phyloP scores from a whole-genome alignment of 2,888 invertebrate species.

The Conistra vaccinii region DNA sequence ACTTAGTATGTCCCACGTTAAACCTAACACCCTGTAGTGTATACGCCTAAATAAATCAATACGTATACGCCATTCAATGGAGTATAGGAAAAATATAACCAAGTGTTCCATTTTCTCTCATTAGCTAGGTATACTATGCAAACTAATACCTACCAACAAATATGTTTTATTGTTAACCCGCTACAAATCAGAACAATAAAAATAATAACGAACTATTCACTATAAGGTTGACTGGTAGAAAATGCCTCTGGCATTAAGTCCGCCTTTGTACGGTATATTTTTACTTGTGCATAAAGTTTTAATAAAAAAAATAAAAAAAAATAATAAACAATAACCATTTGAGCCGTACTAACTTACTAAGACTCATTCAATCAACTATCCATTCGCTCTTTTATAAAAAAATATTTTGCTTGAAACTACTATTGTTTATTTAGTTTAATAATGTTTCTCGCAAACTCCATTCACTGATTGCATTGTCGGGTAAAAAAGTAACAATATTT shows the following conservation, averaged over 20 bases:
- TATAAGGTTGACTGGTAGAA: too few relatives aligned
- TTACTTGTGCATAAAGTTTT: too few relatives aligned
- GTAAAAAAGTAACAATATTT: slow-evolving; percentile 9
- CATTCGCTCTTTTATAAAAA: neutral
- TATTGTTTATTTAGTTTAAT: slow-evolving; percentile 16
- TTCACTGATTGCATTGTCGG: slow-evolving; percentile 12
- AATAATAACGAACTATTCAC: slow-evolving; percentile 5
- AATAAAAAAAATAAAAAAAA: too few relatives aligned
- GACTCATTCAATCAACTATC: neutral
- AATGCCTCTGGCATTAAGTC: too few relatives aligned
- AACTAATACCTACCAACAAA: neutral
- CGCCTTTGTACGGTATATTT: too few relatives aligned
- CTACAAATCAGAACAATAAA: neutral
- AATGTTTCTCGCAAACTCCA: slow-evolving; percentile 11
- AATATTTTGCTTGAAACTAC: neutral
- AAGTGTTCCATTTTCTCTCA: neutral
- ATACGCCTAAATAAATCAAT: too few relatives aligned
- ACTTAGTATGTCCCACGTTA: too few relatives aligned
- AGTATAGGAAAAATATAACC: neutral
- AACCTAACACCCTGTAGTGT: too few relatives aligned
- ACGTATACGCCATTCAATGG: too few relatives aligned
- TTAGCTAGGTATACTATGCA: neutral
- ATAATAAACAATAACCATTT: slow-evolving; percentile 15
- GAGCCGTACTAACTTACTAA: neutral
- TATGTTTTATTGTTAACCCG: neutral